Evolutionary conservation across 2,888 invertebrate species (phyloP).

Genomic region (Cenopis cana): DNA sequence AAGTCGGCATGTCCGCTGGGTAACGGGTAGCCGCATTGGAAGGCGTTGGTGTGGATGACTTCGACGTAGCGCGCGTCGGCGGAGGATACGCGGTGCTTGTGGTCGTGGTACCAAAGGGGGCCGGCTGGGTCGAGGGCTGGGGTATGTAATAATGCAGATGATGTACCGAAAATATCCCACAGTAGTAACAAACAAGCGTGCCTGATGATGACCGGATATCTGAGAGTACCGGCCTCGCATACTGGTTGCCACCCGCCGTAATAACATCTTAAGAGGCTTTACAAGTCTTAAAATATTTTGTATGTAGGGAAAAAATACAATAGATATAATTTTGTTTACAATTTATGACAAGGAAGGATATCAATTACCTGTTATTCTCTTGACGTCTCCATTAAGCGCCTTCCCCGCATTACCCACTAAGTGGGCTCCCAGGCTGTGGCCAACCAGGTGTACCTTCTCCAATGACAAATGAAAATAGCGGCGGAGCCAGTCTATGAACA

Average conservation of each 20-base stretch:
- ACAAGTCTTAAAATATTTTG: too few relatives aligned
- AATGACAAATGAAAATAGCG: not conserved
- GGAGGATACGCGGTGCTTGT: not conserved
- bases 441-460: slow-evolving; percentile 3
- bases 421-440: slow-evolving; percentile 22
- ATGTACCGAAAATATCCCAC: too few relatives aligned
- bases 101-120: slow-evolving; percentile 6
- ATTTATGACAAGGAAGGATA: too few relatives aligned
- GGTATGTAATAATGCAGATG: too few relatives aligned
- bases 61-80: slow-evolving; percentile 18
- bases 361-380: slow-evolving; percentile 14
- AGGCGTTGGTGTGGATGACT: slow-evolving; percentile 15
- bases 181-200: too few relatives aligned
- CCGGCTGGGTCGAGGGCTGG: slow-evolving; percentile 25
- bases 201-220: too few relatives aligned
- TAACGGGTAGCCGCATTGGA: not conserved
- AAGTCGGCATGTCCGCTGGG: slow-evolving; percentile 11
- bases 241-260: too few relatives aligned
- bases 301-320: too few relatives aligned
- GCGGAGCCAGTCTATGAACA: slow-evolving; percentile 21
- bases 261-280: too few relatives aligned
- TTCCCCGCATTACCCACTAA: slow-evolving; percentile 20
- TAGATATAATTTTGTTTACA: too few relatives aligned
- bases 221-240: too few relatives aligned
- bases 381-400: not conserved